A percentile compares a stretch with the other conserved stretches of the same genome.
Conservation (phyloP, 2,113 vertebrate species). For the Marmota monax region DNA sequence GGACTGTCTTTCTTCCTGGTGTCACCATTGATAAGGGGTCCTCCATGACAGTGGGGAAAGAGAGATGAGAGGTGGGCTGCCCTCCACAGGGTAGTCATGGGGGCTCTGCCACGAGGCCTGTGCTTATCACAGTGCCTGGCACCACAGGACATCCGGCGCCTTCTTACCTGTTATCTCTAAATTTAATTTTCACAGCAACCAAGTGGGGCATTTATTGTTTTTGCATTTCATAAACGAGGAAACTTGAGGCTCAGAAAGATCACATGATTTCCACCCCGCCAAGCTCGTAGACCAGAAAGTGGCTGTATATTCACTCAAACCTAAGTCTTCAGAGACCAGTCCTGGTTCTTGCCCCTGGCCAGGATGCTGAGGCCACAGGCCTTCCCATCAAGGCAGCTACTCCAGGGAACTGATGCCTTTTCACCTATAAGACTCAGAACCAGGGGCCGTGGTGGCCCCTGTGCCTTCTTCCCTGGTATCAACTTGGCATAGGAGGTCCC, state of each 20-base stretch:
- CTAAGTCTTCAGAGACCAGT: background rate
- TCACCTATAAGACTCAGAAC: background rate
- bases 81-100: no score
- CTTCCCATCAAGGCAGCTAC: background rate
- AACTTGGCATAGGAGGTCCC: background rate
- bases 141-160: background rate
- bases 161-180: background rate
- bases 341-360: background rate
- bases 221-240: background rate
- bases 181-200: background rate
- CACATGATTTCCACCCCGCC: no score
- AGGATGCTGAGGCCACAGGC: background rate
- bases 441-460: background rate
- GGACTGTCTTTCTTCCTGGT: background rate
- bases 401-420: fast-evolving
- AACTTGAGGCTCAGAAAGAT: background rate
- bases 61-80: background rate
- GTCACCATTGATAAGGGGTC: background rate
- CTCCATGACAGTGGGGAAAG: background rate
- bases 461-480: background rate
- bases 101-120: background rate
- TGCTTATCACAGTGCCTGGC: background rate
- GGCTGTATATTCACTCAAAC: background rate
- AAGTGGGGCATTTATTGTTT: background rate
- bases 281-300: background rate